These are phyloP conservation scores for Tiaroga cobitis DNA, from an alignment of 2,797 vertebrate species.

Conservation along the genomic window DNA sequence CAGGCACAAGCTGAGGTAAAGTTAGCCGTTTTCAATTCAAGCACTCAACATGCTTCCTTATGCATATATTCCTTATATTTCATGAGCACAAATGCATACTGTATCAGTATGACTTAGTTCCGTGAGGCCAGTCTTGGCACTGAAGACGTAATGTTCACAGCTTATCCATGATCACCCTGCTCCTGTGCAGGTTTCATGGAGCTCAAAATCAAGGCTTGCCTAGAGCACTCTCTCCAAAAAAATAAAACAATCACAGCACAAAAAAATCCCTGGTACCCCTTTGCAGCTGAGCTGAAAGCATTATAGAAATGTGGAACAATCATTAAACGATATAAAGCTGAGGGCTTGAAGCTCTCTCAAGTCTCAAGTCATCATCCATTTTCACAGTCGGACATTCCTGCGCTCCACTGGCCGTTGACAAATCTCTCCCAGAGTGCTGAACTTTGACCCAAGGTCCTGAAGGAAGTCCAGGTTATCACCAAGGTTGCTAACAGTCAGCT, in stretches of 20 bases:
- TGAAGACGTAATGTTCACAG: neutral
- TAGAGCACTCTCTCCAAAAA: neutral
- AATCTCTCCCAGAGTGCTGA: slow-evolving; percentile 69
- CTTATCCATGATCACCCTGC: neutral
- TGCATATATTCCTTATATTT: neutral
- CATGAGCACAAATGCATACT: neutral
- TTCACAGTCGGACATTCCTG: slow-evolving; percentile 53
- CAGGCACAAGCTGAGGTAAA: no score
- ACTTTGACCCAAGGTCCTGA: slow-evolving; percentile 73
- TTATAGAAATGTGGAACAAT: neutral
- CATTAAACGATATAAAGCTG: neutral
- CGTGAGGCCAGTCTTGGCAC: neutral
- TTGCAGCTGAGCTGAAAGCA: neutral
- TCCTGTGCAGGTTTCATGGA: neutral
- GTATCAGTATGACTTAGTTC: slow-evolving; percentile 17
- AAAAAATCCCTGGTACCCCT: neutral
- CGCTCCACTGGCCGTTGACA: slow-evolving; percentile 49
- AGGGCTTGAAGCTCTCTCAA: neutral
- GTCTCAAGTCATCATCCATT: neutral
- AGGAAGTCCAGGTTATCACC: slow-evolving; percentile 70
- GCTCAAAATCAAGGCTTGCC: neutral
- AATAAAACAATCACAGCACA: no score
- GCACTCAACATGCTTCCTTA: neutral
- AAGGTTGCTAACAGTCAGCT: slow-evolving; percentile 60
- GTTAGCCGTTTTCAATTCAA: neutral